These are phyloP conservation scores for Oreocharis arfaki DNA, from an alignment of 2,113 vertebrate species.

Conservation along the genomic window DNA sequence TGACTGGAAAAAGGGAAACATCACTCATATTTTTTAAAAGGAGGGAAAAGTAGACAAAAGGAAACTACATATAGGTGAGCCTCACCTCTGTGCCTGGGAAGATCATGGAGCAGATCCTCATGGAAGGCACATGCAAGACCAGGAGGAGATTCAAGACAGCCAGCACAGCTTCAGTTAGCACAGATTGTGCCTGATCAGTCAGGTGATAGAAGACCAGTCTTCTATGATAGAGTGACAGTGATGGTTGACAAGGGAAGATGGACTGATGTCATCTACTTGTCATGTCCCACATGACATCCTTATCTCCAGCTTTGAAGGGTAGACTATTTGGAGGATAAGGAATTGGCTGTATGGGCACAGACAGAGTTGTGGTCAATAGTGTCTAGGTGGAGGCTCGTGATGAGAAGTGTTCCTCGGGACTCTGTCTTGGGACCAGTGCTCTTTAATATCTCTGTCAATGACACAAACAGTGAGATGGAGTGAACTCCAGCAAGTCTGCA, in stretches of 20 bases:
- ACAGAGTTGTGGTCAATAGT: not conserved
- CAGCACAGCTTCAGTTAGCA: not conserved
- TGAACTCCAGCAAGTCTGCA: not conserved
- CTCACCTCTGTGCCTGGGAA: not conserved
- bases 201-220: no score
- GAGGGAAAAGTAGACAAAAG: not conserved
- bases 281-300: not conserved
- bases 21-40: not conserved
- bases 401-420: not conserved
- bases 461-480: not conserved
- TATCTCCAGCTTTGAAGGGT: not conserved
- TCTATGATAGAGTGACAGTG: not conserved
- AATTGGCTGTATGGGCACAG: not conserved
- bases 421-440: not conserved
- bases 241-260: not conserved
- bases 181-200: not conserved
- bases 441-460: not conserved
- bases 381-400: not conserved
- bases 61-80: not conserved
- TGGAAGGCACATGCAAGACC: not conserved
- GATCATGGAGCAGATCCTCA: not conserved
- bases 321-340: not conserved
- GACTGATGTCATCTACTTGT: not conserved
- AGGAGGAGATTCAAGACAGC: not conserved
- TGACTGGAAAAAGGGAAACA: not conserved